Percentiles rank a stretch among this genome's conserved stretches.
Evolutionary conservation across 2,888 invertebrate species (phyloP).

Genomic region (Troides helena): DNA sequence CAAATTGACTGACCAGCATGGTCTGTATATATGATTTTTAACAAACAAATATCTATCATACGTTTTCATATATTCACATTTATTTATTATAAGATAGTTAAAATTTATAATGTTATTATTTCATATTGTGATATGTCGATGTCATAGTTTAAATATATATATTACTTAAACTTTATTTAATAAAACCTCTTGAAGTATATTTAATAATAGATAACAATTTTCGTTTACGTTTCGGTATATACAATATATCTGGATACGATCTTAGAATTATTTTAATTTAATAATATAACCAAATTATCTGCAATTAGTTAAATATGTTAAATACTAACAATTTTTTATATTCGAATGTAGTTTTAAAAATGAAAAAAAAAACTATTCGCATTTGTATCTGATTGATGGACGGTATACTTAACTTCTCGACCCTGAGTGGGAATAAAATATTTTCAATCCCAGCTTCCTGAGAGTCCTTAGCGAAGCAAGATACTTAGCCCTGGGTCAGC

Average conservation of each 20-base stretch:
- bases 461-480: too few relatives aligned
- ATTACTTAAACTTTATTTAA: neutral
- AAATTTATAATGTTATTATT: neutral
- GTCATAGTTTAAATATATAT: neutral
- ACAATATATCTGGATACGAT: too few relatives aligned
- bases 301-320: neutral
- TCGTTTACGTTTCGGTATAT: too few relatives aligned
- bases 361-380: neutral
- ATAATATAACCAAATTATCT: neutral
- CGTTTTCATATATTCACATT: neutral
- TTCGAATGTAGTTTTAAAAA: neutral
- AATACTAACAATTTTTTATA: neutral
- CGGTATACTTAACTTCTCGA: too few relatives aligned
- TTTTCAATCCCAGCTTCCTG: too few relatives aligned
- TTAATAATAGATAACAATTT: too few relatives aligned
- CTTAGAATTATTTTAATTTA: neutral
- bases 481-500: too few relatives aligned
- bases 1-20: too few relatives aligned
- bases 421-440: too few relatives aligned
- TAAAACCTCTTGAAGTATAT: neutral
- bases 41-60: neutral
- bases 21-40: too few relatives aligned
- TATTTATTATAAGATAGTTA: slow-evolving; percentile 1
- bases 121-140: neutral
- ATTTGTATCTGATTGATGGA: too few relatives aligned